Percentiles rank a stretch among this genome's conserved stretches.
Evolutionary conservation across 2,113 vertebrate genomes (phyloP).

Genomic region (Tenebrosternarchus preto): DNA sequence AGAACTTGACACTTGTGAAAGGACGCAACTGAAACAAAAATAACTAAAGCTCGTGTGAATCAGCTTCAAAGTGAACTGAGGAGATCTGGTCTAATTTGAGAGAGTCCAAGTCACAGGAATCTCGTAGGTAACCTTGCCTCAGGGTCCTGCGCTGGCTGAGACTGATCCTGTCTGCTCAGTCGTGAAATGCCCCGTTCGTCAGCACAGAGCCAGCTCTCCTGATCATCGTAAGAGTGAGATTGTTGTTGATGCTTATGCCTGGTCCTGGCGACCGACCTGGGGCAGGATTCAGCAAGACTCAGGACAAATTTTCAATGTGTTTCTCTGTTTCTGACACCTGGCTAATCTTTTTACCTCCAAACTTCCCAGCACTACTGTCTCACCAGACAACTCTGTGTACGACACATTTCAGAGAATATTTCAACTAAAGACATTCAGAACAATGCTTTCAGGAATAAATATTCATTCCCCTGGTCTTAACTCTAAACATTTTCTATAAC

Average conservation of each 20-base stretch:
- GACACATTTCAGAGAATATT: constrained; percentile 83
- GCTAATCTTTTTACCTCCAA: not conserved
- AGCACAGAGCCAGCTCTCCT: constrained; percentile 80
- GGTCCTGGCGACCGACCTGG: constrained; percentile 83
- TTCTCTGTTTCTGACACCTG: not conserved
- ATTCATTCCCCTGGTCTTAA: not conserved
- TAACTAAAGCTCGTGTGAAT: not conserved
- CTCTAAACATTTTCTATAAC: not conserved
- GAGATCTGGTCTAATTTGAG: not conserved
- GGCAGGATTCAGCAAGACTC: not conserved
- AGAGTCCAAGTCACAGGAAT: not conserved
- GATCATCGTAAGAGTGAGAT: constrained; percentile 85
- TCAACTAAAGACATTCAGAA: constrained; percentile 64
- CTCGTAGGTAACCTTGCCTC: not conserved
- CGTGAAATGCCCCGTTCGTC: constrained; percentile 88
- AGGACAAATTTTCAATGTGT: not conserved
- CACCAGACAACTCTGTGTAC: constrained; percentile 87
- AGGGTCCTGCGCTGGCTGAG: not conserved
- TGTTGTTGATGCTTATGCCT: constrained; percentile 87
- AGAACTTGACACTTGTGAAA: not conserved
- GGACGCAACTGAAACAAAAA: no score
- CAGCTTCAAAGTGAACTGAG: not conserved
- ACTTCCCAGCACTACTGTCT: constrained; percentile 87
- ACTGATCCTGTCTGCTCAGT: constrained; percentile 36
- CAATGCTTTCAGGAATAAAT: not conserved